phyloP scores from a whole-genome alignment of 2,888 invertebrate species.

The Orgyia antiqua region DNA sequence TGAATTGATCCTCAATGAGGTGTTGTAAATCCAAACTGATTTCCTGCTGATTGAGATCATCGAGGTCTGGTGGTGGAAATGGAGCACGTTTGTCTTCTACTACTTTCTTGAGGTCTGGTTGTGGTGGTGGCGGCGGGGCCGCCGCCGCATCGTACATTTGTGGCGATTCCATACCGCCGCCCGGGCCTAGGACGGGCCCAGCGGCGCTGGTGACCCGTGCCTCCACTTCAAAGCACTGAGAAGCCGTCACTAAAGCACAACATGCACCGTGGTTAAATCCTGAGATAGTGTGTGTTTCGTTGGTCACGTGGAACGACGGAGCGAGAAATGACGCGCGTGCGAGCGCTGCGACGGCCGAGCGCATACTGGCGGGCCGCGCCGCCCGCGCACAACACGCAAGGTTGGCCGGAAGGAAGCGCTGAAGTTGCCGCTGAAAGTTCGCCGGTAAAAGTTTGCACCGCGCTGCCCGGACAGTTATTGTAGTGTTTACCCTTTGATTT shows the following conservation, averaged over 20 bases:
- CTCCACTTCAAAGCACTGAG: conserved; percentile 75
- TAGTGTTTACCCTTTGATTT: conserved; percentile 13
- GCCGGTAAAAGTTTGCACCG: conserved; percentile 54
- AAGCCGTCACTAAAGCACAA: conserved; percentile 64
- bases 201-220: conserved; percentile 66
- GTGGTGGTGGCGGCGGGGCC: conserved; percentile 80
- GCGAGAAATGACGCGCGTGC: conserved; percentile 38
- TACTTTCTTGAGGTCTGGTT: conserved; percentile 76
- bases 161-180: conserved; percentile 87
- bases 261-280: conserved; percentile 53
- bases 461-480: conserved; percentile 5
- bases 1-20: conserved; percentile 95
- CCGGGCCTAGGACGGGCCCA: conserved; percentile 66
- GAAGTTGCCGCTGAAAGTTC: conserved; percentile 58
- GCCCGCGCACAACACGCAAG: conserved; percentile 42
- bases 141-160: conserved; percentile 90
- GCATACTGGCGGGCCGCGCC: conserved; percentile 55
- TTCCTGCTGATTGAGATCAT: conserved; percentile 94
- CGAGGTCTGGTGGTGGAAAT: conserved; percentile 89
- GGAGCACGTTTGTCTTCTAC: conserved; percentile 83
- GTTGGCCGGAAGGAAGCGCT: conserved; percentile 72
- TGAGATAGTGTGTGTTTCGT: conserved; percentile 26
- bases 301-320: conserved; percentile 31
- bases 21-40: conserved; percentile 95
- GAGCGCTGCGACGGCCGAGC: conserved; percentile 51